Conservation (phyloP, 2,797 vertebrate genomes). For the Falco concolor region DNA sequence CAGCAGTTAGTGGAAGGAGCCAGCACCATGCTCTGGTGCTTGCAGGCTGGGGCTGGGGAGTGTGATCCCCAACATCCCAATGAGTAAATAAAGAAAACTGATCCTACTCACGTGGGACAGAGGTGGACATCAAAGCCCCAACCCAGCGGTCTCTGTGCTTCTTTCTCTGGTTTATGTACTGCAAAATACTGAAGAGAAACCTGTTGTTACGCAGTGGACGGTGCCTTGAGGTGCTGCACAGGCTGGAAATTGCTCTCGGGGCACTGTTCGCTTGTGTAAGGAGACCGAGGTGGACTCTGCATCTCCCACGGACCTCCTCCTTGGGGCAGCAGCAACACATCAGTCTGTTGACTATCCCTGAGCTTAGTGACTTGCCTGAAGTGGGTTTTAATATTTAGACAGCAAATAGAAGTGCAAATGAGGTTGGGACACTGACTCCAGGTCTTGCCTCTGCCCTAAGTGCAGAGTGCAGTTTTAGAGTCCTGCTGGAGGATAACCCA, state of each 20-base stretch:
- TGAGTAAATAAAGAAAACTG: accelerated
- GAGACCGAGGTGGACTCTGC: neutral
- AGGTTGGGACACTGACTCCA: neutral
- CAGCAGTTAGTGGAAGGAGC: neutral
- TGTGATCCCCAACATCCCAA: accelerated
- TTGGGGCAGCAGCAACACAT: neutral
- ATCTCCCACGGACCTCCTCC: neutral
- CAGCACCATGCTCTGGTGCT: accelerated
- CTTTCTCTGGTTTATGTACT: constrained; percentile 91
- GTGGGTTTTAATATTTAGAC: neutral
- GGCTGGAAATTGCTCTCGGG: neutral
- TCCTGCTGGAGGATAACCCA: neutral
- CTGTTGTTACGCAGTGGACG: accelerated
- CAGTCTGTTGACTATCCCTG: neutral
- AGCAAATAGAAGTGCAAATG: neutral
- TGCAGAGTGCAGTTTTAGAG: neutral
- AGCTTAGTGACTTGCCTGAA: neutral
- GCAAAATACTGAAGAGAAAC: constrained; percentile 79
- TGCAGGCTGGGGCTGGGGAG: accelerated
- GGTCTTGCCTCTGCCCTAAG: neutral
- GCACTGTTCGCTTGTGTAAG: accelerated
- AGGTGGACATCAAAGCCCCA: constrained; percentile 83
- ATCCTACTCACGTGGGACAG: constrained; percentile 84
- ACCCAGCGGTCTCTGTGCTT: constrained; percentile 91
- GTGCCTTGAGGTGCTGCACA: neutral